Conservation (phyloP, 1,140 invertebrate genomes). For the Eufriesea mexicana region DNA sequence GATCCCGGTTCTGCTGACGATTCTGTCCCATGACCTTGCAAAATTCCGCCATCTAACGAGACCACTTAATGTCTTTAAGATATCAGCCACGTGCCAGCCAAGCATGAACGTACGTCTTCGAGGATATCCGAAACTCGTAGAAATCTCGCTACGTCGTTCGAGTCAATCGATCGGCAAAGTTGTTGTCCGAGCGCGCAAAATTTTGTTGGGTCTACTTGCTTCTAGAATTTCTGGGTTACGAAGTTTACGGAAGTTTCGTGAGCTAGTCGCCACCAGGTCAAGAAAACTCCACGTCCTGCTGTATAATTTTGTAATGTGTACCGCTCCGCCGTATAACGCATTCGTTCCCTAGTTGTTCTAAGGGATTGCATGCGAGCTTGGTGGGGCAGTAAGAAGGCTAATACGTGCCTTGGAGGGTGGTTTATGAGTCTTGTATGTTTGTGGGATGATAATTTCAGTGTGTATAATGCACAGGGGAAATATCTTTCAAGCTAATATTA, state of each 20-base stretch:
- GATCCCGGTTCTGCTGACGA: slow-evolving; percentile 31
- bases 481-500: no score
- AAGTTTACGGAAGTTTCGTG: not conserved
- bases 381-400: no score
- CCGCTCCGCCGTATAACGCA: not conserved
- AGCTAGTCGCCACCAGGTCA: not conserved
- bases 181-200: not conserved
- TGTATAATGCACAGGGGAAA: no score
- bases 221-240: not conserved
- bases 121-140: not conserved
- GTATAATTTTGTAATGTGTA: slow-evolving; percentile 4
- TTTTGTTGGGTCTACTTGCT: not conserved
- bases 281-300: not conserved
- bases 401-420: not conserved
- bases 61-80: slow-evolving; percentile 18
- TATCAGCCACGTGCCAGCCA: not conserved
- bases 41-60: slow-evolving; percentile 11
- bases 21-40: slow-evolving; percentile 34
- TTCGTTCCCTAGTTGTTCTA: not conserved
- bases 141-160: not conserved
- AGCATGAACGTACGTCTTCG: not conserved
- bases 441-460: no score
- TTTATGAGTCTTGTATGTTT: no score
- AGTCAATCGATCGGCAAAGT: not conserved
- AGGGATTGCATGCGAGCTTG: not conserved